phyloP scores from a whole-genome alignment of 2,888 invertebrate genomes.

The Neoitamus cyanurus region DNA sequence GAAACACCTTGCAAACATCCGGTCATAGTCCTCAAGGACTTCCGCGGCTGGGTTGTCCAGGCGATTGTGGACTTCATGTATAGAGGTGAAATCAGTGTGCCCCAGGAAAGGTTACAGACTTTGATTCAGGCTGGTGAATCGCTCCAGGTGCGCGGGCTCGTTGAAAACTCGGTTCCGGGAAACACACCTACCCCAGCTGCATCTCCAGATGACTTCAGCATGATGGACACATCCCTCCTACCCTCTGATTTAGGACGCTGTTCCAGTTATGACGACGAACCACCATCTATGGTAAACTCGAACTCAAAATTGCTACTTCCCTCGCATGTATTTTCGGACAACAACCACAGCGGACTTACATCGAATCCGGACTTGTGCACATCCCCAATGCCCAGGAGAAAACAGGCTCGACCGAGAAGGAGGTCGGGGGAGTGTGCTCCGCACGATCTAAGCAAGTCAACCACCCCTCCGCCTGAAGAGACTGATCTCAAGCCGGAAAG shows the following conservation, averaged over 20 bases:
- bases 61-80: slow-evolving; percentile 95
- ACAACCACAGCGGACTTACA: slow-evolving; percentile 52
- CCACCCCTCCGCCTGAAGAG: slow-evolving; percentile 57
- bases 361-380: slow-evolving; percentile 71
- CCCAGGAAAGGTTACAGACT: slow-evolving; percentile 83
- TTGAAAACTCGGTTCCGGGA: slow-evolving; percentile 71
- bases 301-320: slow-evolving; percentile 63
- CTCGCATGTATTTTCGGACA: slow-evolving; percentile 61
- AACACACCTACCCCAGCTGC: slow-evolving; percentile 66
- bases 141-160: slow-evolving; percentile 83
- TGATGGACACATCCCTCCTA: slow-evolving; percentile 61
- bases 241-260: slow-evolving; percentile 62
- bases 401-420: slow-evolving; percentile 86
- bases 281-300: slow-evolving; percentile 62
- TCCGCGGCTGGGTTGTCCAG: slow-evolving; percentile 88
- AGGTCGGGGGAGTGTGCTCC: slow-evolving; percentile 81
- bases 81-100: slow-evolving; percentile 90
- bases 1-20: slow-evolving; percentile 95
- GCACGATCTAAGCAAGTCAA: slow-evolving; percentile 70
- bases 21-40: slow-evolving; percentile 91
- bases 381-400: slow-evolving; percentile 85
- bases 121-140: slow-evolving; percentile 90
- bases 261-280: slow-evolving; percentile 67
- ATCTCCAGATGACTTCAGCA: slow-evolving; percentile 63
- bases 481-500: slow-evolving; percentile 64